Conservation (phyloP, 2,888 invertebrate species). For the Orthosia gothica region DNA sequence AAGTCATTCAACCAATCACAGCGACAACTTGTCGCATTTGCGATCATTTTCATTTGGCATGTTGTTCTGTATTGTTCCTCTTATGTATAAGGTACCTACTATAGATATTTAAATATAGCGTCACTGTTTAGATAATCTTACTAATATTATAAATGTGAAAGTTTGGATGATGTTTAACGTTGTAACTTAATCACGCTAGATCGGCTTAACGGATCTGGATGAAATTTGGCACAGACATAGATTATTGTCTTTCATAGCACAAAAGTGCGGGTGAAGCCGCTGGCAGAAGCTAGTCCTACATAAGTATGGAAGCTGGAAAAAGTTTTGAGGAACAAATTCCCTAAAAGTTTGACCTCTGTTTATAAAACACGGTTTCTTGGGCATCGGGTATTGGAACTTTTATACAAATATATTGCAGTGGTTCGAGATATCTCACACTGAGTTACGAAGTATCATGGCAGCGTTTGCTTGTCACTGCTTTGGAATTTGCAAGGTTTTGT, state of each 20-base stretch:
- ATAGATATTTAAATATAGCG: background rate
- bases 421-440: constrained; percentile 7
- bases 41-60: background rate
- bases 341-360: constrained; percentile 11
- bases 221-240: too few species aligned
- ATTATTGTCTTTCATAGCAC: too few species aligned
- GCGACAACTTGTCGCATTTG: background rate
- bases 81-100: background rate
- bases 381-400: constrained; percentile 17
- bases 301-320: constrained; percentile 4
- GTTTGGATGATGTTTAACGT: too few species aligned
- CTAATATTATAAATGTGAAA: too few species aligned
- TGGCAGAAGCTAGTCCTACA: background rate
- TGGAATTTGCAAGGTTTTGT: background rate
- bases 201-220: too few species aligned
- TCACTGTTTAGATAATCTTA: background rate
- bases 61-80: background rate
- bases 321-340: background rate
- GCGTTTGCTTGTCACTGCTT: background rate
- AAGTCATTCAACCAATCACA: background rate
- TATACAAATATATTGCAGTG: background rate
- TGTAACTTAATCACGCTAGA: too few species aligned
- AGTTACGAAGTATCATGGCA: background rate
- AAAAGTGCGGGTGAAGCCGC: too few species aligned
- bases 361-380: constrained; percentile 3